Conservation (phyloP, 2,113 vertebrate genomes). For the Bos taurus region ARS-UCD2.0 NC_037332.1:45099501-45100000, state of each 20-base stretch:
- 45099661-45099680: not conserved
- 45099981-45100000: not conserved
- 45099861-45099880: not conserved
- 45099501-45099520: not conserved
- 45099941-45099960: not conserved
- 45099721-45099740: not conserved
- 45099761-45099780: not conserved
- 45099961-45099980: conserved; percentile 14
- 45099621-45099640: not conserved
- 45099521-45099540: not conserved
- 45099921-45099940: not conserved
- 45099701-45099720: not conserved
- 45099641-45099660: not conserved
- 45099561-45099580: not conserved
- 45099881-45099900: not conserved
- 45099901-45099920: conserved; percentile 1
- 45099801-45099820: not conserved
- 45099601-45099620: not conserved
- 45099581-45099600: not conserved
- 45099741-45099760: not conserved
- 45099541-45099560: not conserved
- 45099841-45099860: not conserved
- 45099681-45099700: not conserved
- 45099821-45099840: not conserved
- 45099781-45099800: conserved; percentile 25